Conservation (phyloP, 1,140 invertebrate species). For the Drosophila littoralis region DNA sequence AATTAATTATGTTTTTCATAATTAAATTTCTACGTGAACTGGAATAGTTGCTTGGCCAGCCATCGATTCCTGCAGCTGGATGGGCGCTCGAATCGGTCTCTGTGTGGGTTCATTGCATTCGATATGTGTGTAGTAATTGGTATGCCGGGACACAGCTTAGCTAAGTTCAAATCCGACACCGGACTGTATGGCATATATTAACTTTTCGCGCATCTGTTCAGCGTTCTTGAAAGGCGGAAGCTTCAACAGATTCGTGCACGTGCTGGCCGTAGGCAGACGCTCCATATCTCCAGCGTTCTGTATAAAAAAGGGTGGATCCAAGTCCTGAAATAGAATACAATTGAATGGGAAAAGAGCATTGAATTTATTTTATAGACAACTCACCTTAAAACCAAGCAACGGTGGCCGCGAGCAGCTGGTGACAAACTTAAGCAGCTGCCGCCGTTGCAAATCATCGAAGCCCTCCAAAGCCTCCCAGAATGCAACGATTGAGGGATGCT, state of each 20-base stretch:
- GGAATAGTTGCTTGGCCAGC: conserved; percentile 59
- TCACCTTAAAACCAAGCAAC: conserved; percentile 97
- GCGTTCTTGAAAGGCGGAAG: conserved; percentile 95
- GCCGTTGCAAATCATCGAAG: conserved; percentile 93
- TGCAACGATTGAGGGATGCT: conserved; percentile 91
- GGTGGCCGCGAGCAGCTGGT: conserved; percentile 98
- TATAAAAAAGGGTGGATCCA: conserved; percentile 97
- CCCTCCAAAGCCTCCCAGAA: conserved; percentile 94
- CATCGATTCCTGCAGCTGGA: conserved; percentile 18
- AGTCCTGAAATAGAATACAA: conserved; percentile 87
- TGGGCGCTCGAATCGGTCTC: conserved; percentile 25
- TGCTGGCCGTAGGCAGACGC: conserved; percentile 96
- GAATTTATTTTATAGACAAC: neutral
- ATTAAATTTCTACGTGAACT: conserved; percentile 62
- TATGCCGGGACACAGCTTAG: conserved; percentile 85
- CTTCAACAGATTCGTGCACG: conserved; percentile 99
- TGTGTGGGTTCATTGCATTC: conserved; percentile 43
- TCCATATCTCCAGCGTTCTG: conserved; percentile 94
- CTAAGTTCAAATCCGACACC: conserved; percentile 98
- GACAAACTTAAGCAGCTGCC: conserved; percentile 97
- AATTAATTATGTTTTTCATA: conserved; percentile 67
- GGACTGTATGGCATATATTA: conserved; percentile 97
- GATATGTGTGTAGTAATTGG: conserved; percentile 48
- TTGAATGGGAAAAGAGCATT: neutral
- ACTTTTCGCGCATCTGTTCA: conserved; percentile 91